These are phyloP conservation scores for Rotaria sp. DNA, from an alignment of 2,888 invertebrate species.

Conservation along the genomic window DNA sequence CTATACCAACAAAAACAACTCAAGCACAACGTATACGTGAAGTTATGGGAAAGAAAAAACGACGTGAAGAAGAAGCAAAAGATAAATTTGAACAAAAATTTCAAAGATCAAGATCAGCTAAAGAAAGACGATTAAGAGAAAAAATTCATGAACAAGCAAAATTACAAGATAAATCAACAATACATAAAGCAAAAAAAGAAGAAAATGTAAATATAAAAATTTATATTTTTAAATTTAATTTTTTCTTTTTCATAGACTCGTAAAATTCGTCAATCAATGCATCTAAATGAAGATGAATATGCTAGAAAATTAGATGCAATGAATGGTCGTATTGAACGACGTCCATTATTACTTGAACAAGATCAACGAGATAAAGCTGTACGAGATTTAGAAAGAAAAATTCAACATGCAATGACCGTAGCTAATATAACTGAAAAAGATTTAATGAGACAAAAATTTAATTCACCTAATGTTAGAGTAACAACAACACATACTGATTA, in stretches of 20 bases:
- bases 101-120: conserved; percentile 5
- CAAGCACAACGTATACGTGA: not conserved
- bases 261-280: conserved; percentile 1
- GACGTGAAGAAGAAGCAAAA: not conserved
- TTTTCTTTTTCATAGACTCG: not conserved
- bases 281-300: not conserved
- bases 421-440: conserved; percentile 13
- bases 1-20: conserved; percentile 16
- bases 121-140: not conserved
- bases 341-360: conserved; percentile 16
- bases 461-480: conserved; percentile 12
- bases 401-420: conserved; percentile 22
- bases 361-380: not conserved
- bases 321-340: not conserved
- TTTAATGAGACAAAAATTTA: conserved; percentile 19
- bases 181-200: conserved; percentile 22
- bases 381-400: not conserved
- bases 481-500: not conserved
- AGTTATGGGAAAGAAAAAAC: not conserved
- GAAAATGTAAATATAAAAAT: not conserved
- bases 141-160: not conserved
- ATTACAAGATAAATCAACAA: not conserved
- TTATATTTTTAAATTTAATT: not conserved
- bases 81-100: conserved; percentile 13
- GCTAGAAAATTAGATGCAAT: not conserved